Evolutionary conservation across 2,797 vertebrate genomes (phyloP), one percentile per base, ranked within the genome.

Genomic region (Streptopelia turtur): DNA sequence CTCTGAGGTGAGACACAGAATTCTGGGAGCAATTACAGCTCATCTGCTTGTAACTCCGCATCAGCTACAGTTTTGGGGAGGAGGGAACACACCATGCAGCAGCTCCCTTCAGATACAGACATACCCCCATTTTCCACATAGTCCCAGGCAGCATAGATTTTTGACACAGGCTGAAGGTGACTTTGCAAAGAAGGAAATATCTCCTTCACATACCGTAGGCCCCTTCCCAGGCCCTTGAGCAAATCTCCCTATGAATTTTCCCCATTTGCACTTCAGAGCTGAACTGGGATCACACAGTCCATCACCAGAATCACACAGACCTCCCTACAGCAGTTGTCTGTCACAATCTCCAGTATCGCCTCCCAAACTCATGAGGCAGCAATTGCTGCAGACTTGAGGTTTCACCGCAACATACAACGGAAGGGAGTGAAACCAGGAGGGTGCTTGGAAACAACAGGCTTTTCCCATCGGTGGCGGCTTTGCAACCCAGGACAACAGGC

Each of bases 401-500:
- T 86, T 83, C 82, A 77, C 75, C 59, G 61, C 37, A 33, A 50
- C 3, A 22, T 68, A 69, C 57, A 89, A n/a, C 8, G 45, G 83
- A 85, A 84, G 70, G 41, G 66, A 89, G 13, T 15, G 8, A 65
- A 85, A 69, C 20, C 24, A 71, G 65, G 14, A 76, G 31, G 57
- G 21, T n/a, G 53, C 52, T 18, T 55, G 55, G 27, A 83, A 52
- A 76, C 22, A 8, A 66, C 28, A 87, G 22, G 76, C 22, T 49
- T 93, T 91, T 86, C 57, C 91, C 74, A 91, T 68, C 66, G 39
- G 64, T 33, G 22, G 50, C 43, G 85, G 43, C 86, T 97, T 93
- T 94, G 83, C 86, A 91, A 90, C 21, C 53, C 22, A 22, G 82
- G 87, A 89, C 47, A 59, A 91, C 49, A 87, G 94, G 91, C 91